Percentiles rank a stretch among this genome's conserved stretches.
phyloP scores from a whole-genome alignment of 2,113 vertebrate genomes.

The Poeciliopsis retropinna region DNA sequence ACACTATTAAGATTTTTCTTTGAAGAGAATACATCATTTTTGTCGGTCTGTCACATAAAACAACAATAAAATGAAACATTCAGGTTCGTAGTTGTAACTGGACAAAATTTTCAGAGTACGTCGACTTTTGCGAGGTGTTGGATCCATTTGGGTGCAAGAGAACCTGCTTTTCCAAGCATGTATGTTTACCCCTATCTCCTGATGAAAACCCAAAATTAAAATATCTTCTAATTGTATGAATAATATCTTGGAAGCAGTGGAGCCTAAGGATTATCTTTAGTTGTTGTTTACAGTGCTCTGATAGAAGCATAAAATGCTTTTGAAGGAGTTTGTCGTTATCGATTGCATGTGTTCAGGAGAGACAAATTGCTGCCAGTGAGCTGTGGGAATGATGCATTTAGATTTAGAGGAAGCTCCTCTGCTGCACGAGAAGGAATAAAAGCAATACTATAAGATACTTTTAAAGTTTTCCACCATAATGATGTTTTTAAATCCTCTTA shows the following conservation, averaged over 20 bases:
- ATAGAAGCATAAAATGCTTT: background rate
- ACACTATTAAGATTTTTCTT: background rate
- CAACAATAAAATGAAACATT: background rate
- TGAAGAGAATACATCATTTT: background rate
- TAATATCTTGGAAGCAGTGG: slow-evolving; percentile 22
- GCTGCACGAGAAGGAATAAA: background rate
- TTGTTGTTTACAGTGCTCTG: background rate
- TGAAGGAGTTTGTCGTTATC: background rate
- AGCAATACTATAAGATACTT: slow-evolving; percentile 16
- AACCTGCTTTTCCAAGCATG: slow-evolving; percentile 23
- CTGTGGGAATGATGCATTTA: background rate
- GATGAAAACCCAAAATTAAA: background rate
- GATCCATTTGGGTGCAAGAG: slow-evolving; percentile 17
- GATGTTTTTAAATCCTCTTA: slow-evolving; percentile 9
- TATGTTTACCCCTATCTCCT: slow-evolving; percentile 29
- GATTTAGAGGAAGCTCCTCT: background rate
- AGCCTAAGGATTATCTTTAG: background rate
- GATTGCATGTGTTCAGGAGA: slow-evolving; percentile 2
- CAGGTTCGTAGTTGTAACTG: background rate
- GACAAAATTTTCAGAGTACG: background rate
- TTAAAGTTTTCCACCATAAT: background rate
- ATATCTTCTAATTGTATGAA: slow-evolving; percentile 8
- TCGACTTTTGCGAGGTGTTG: background rate
- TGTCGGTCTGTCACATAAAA: background rate
- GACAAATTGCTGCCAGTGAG: background rate